These are phyloP conservation scores for Linyphia triangularis DNA, from an alignment of 2,888 invertebrate species.

Conservation along the genomic window DNA sequence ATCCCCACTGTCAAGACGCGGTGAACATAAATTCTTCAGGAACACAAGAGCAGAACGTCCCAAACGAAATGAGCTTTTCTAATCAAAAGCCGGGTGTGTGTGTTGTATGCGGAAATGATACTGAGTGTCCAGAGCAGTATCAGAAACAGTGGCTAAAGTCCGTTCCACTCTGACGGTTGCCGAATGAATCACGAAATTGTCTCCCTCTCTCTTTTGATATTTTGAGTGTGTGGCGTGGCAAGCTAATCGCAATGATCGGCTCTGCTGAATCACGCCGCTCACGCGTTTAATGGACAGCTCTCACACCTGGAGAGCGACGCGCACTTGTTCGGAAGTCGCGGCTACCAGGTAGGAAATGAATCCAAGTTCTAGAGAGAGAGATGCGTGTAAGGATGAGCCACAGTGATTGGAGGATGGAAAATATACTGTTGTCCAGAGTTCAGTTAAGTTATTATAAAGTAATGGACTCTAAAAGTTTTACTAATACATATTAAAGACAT, in stretches of 20 bases:
- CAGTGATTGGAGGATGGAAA: too few relatives aligned
- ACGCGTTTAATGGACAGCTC: constrained; percentile 47
- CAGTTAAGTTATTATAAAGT: too few relatives aligned
- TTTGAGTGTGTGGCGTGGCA: constrained; percentile 2
- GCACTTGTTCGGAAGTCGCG: constrained; percentile 43
- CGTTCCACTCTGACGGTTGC: constrained; percentile 11
- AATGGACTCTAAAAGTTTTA: too few relatives aligned
- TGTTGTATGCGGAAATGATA: constrained; percentile 4
- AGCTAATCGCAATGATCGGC: constrained; percentile 69
- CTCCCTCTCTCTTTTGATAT: not conserved
- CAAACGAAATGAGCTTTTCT: constrained; percentile 8
- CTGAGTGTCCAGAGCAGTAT: not conserved
- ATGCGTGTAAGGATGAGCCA: too few relatives aligned
- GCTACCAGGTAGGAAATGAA: constrained; percentile 22
- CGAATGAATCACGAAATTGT: constrained; percentile 70
- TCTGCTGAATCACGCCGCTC: constrained; percentile 65
- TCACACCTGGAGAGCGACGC: constrained; percentile 55
- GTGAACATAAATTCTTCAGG: not conserved
- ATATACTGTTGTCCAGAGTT: too few relatives aligned
- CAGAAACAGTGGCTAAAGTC: not conserved
- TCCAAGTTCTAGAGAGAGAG: not conserved
- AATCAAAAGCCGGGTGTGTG: not conserved
- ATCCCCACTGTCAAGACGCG: not conserved
- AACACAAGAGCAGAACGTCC: not conserved
- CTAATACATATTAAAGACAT: too few relatives aligned